Base-by-base conservation (phyloP, 2,797 vertebrate genomes). In the Coendou prehensilis region DNA sequence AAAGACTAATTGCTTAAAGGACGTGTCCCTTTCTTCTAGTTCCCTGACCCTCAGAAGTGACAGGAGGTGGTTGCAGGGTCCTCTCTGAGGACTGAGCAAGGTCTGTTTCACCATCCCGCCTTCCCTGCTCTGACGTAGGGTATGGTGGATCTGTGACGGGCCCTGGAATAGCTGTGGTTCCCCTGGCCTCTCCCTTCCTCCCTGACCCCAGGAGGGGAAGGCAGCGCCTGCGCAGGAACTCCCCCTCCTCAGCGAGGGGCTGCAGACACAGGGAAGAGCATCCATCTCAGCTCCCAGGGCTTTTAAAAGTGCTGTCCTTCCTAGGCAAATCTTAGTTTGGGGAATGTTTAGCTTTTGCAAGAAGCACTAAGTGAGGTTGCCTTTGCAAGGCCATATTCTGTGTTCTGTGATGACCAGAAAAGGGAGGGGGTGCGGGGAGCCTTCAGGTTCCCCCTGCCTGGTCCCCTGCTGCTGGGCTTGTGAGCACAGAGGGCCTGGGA, bases 321-420 rank as follows among this genome's bases (percentile, higher is more conserved):
- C 90, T 0, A 73, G 83, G 71, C 47, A 75, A 67, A 6, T 22
- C 10, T 69, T 95, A 90, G 87, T 47, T 97, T 95, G 96, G 96
- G 97, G 96, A 97, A 97, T 97, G 91, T 96, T 97, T 93, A 93
- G 96, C 95, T 92, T 97, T 93, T 78, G 84, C 96, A 87, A 90
- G 87, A 96, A 97, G 91, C 94, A 97, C 97, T 95, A 97, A 96
- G 83, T 96, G 93, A 87, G 97, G 83, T 76, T 75, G 93, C 97
- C 97, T 97, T 96, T 97, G 87, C 91, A 82, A 90, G 86, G 57
- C 45, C 71, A 11, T 33, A 9, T 91, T 78, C 86, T 91, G 75
- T 59, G 45, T 92, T 63, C 87, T 81, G 45, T 85, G 15, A 15
- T 71, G 92, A 78, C 45, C 41, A 47, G n/a, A 14, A 18, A 80